Evolutionary conservation across 2,888 invertebrate species (phyloP).

Genomic region (Tolmerus cingulatus): DNA sequence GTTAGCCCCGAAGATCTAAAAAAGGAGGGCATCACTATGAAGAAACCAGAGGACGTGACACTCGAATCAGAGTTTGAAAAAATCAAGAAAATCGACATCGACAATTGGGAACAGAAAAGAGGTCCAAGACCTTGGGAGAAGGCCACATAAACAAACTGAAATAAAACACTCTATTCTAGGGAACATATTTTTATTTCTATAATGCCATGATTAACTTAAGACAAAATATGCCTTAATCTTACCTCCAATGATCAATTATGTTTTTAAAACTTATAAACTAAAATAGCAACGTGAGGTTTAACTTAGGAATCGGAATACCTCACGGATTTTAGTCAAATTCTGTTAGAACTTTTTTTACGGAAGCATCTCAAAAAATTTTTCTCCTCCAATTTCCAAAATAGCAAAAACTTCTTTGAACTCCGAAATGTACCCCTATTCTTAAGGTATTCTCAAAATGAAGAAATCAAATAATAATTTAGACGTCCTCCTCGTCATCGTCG

Average conservation of each 20-base stretch:
- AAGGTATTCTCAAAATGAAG: too few species aligned
- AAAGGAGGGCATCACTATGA: conserved; percentile 73
- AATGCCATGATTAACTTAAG: conserved; percentile 1
- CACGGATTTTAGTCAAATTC: too few species aligned
- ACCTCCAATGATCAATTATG: not conserved
- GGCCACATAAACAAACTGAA: not conserved
- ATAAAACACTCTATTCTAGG: not conserved
- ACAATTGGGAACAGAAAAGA: conserved; percentile 85
- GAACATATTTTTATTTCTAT: not conserved
- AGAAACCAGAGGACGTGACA: conserved; percentile 73
- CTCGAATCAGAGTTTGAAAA: conserved; percentile 79
- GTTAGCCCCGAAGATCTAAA: conserved; percentile 72
- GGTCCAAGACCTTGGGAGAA: conserved; percentile 89
- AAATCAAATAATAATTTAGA: not conserved
- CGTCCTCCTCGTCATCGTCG: conserved; percentile 26
- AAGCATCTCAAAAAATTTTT: too few species aligned
- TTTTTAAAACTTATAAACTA: too few species aligned
- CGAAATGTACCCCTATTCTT: too few species aligned
- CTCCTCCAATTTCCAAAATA: too few species aligned
- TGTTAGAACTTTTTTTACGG: too few species aligned
- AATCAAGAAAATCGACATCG: conserved; percentile 75
- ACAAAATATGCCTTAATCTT: not conserved
- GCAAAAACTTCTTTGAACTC: too few species aligned
- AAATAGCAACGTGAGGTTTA: too few species aligned
- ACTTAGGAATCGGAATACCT: too few species aligned